Percentiles rank a stretch among this genome's conserved stretches.
Evolutionary conservation across 2,113 vertebrate genomes (phyloP).

Genomic region (Sclerurus mexicanus): DNA sequence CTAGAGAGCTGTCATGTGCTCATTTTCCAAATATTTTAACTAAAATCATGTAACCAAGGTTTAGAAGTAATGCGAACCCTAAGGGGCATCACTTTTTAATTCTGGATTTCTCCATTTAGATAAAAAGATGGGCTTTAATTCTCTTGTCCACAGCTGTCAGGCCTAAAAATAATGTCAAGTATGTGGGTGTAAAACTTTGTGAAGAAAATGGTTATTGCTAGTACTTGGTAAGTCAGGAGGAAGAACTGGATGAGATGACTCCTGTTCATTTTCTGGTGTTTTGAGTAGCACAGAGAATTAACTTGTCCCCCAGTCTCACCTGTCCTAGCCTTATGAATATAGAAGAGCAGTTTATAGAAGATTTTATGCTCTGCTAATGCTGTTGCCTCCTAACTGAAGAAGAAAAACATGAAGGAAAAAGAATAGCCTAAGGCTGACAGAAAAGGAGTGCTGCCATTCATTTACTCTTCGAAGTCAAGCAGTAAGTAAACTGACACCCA

Average conservation of each 20-base stretch:
- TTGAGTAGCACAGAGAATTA: background rate
- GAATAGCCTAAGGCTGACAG: background rate
- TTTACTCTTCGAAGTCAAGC: background rate
- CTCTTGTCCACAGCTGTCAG: too few relatives aligned
- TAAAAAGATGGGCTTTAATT: too few relatives aligned
- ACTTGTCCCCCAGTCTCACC: background rate
- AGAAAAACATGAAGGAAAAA: background rate
- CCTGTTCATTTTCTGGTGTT: background rate
- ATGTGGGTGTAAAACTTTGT: too few relatives aligned
- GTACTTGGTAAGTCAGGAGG: too few relatives aligned
- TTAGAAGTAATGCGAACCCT: too few relatives aligned
- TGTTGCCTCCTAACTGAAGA: background rate
- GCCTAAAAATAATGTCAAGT: too few relatives aligned
- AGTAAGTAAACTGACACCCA: background rate
- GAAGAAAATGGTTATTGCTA: too few relatives aligned
- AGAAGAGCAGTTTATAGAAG: background rate
- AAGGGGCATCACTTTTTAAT: too few relatives aligned
- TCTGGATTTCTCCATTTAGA: too few relatives aligned
- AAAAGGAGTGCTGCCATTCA: background rate
- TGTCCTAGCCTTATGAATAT: background rate
- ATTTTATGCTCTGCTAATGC: background rate
- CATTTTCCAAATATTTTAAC: background rate
- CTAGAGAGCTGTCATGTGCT: accelerated
- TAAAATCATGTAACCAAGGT: too few relatives aligned
- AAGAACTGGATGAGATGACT: background rate